Percentiles rank a stretch among this genome's conserved stretches.
These are phyloP conservation scores for Lycorma delicatula DNA, from an alignment of 1,140 invertebrate genomes.

Conservation along the genomic window DNA sequence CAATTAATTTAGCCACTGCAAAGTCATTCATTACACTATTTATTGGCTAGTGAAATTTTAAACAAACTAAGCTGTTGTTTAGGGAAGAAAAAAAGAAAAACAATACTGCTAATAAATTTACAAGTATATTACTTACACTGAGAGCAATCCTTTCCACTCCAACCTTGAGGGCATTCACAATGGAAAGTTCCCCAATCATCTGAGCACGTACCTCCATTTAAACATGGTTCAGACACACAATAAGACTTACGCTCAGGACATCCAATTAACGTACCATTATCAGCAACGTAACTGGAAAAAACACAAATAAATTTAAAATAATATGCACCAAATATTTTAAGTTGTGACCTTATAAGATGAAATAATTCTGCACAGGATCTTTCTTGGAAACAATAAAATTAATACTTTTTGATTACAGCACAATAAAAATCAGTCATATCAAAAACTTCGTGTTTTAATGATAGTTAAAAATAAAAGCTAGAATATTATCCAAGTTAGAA, in stretches of 20 bases:
- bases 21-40: no score
- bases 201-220: conserved; percentile 74
- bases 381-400: not conserved
- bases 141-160: conserved; percentile 81
- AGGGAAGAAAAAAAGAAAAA: not conserved
- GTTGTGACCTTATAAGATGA: no score
- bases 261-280: conserved; percentile 79
- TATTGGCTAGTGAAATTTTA: no score
- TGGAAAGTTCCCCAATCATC: conserved; percentile 83
- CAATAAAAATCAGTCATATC: not conserved
- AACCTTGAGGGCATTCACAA: conserved; percentile 77
- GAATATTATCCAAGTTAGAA: no score
- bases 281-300: conserved; percentile 64
- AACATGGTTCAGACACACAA: conserved; percentile 74
- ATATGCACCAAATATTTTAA: no score
- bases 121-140: conserved; percentile 57
- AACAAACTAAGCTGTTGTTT: not conserved
- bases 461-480: no score
- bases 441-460: no score
- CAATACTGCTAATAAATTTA: no score
- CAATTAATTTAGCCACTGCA: no score
- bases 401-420: not conserved
- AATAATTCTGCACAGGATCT: no score
- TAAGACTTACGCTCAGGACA: conserved; percentile 78
- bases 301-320: conserved; percentile 8